These are phyloP conservation scores for Electrona antarctica DNA, from an alignment of 2,113 vertebrate genomes.

Conservation along the genomic window DNA sequence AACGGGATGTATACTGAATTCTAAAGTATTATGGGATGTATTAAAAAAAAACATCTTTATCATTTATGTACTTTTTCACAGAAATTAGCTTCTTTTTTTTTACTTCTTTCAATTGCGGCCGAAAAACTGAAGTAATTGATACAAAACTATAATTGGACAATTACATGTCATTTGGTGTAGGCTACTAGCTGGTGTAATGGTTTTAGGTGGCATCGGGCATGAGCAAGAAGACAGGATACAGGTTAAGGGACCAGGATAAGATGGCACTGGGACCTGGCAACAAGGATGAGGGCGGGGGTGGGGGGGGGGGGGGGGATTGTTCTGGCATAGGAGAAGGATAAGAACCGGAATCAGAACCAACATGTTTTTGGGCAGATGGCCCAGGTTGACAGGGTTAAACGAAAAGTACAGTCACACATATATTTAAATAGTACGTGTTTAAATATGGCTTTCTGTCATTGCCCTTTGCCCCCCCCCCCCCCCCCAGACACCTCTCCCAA, in stretches of 20 bases:
- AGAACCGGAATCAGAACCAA: slow-evolving; percentile 12
- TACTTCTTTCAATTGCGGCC: slow-evolving; percentile 4
- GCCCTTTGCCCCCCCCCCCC: neutral
- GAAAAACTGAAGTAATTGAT: slow-evolving; percentile 22
- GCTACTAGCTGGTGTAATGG: neutral
- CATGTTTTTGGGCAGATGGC: slow-evolving; percentile 17
- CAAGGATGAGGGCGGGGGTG: slow-evolving; percentile 51
- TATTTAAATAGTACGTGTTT: too few relatives aligned
- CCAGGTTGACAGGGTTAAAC: too few relatives aligned
- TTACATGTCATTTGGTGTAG: slow-evolving; percentile 12
- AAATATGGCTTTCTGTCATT: too few relatives aligned
- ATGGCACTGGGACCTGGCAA: slow-evolving; percentile 44
- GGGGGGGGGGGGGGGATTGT: slow-evolving; percentile 46
- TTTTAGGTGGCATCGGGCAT: slow-evolving; percentile 31
- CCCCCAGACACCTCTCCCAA: neutral
- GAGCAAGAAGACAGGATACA: slow-evolving; percentile 16
- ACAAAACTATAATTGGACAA: slow-evolving; percentile 7
- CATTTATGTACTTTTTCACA: slow-evolving; percentile 17
- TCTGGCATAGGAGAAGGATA: slow-evolving; percentile 34
- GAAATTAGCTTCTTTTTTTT: slow-evolving; percentile 13
- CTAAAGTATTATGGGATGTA: slow-evolving; percentile 42
- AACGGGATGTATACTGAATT: slow-evolving; percentile 58
- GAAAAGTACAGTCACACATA: too few relatives aligned
- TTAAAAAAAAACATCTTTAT: slow-evolving; percentile 3
- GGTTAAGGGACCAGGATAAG: slow-evolving; percentile 55